Base-by-base conservation (phyloP, 1,140 invertebrate genomes). In the Eurytemora carolleeae region DNA sequence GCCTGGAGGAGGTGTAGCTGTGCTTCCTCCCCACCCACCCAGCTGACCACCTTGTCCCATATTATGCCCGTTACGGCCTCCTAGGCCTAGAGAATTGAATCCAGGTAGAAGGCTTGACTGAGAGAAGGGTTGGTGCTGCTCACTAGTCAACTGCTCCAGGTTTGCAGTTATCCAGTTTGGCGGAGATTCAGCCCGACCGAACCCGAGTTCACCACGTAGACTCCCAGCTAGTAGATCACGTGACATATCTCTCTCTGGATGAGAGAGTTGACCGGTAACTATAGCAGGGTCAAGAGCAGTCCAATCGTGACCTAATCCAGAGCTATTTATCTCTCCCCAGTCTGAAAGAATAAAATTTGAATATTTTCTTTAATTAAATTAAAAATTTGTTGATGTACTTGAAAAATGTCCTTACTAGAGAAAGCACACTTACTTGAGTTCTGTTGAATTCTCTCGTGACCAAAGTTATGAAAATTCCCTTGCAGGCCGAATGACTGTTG, bases 241-340 rank as follows among this genome's bases (percentile, higher is more conserved):
- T 58, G 57, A 54, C 67, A 67, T 58, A 82, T 82, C 60, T 82
- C 83, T 68, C 19, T 24, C 1, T 19, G 21, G 19, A n/a, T 62
- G 17, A 23, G 60, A 19, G 23, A 62, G 17, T 26, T 62, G 60
- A 23, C 60, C 60, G 20, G 18, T 25, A 2, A 90, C 79, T 67
- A 90, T 88, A 59, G 86, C 86, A 61, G 86, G 86, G 75, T 90
- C 86, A 72, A 87, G 78, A 64, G 82, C 78, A 67, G 85, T 85
- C 85, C 85, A 87, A 73, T 87, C 84, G 64, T 78, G 64, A n/a
- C 63, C 66, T 52, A 61, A 63, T 31, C 59, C 55, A 59, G 63
- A 65, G 44, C 12, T 67, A 61, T 63, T 66, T 53, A 60, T 61
- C 66, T 24, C 21, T 26, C 44, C 22, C 60, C 60, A 62, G 23